phyloP scores from a whole-genome alignment of 1,140 invertebrate genomes.

The Tetramorium simillimum region DNA sequence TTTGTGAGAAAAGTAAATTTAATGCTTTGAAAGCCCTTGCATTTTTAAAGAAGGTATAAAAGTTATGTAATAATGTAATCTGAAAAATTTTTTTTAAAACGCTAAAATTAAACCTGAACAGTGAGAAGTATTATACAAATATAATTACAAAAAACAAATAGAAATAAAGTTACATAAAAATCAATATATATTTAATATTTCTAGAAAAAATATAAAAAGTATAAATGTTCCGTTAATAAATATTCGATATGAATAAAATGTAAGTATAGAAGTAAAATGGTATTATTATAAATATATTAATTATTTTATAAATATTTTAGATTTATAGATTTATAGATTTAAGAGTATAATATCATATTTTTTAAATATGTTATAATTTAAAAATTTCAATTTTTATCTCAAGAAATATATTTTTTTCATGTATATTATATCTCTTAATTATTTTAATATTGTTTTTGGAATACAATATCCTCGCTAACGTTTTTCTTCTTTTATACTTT shows the following conservation, averaged over 20 bases:
- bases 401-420: neutral
- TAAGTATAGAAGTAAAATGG: neutral
- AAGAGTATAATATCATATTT: neutral
- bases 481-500: neutral
- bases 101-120: neutral
- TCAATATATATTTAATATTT: neutral
- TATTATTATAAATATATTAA: neutral
- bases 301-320: neutral
- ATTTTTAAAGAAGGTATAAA: constrained; percentile 15
- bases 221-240: neutral
- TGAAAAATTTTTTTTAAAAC: neutral
- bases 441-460: neutral
- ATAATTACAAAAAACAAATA: neutral
- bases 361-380: neutral
- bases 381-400: neutral
- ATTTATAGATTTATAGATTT: neutral
- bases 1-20: neutral
- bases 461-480: neutral
- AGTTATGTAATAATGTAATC: neutral
- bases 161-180: neutral
- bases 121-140: neutral
- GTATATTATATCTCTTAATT: neutral
- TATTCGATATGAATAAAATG: neutral
- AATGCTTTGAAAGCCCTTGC: neutral
- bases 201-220: neutral